Percentiles rank a stretch among this genome's conserved stretches.
Evolutionary conservation across 2,113 vertebrate genomes (phyloP).

Genomic region (Hystrix brachyura): DNA sequence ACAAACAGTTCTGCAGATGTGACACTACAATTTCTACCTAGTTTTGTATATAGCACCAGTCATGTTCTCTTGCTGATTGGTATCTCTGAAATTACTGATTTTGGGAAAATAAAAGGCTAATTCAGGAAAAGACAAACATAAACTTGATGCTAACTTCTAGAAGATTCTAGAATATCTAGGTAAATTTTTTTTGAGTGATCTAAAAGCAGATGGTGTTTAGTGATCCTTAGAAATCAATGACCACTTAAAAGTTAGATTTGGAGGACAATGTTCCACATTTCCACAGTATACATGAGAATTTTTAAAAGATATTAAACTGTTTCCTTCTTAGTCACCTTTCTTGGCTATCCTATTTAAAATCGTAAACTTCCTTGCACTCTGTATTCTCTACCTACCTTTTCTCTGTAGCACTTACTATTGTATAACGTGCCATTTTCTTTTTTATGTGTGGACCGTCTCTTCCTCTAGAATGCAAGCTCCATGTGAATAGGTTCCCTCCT

Average conservation of each 20-base stretch:
- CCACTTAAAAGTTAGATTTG: background rate
- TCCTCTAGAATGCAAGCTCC: background rate
- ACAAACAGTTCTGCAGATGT: constrained; percentile 1
- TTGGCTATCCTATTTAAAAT: background rate
- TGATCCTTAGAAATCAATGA: constrained; percentile 50
- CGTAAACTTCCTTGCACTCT: background rate
- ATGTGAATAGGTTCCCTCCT: background rate
- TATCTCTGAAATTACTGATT: constrained; percentile 28
- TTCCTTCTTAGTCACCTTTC: background rate
- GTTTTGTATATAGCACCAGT: background rate
- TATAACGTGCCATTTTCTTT: background rate
- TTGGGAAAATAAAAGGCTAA: constrained; percentile 37
- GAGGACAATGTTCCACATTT: background rate
- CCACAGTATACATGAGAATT: background rate
- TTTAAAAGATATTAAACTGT: background rate
- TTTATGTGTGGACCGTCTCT: background rate
- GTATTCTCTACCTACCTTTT: background rate
- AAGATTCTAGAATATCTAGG: constrained; percentile 17
- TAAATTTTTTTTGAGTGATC: constrained; percentile 16
- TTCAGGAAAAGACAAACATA: constrained; percentile 30
- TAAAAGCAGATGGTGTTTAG: background rate
- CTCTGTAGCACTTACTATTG: background rate
- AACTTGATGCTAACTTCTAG: constrained; percentile 12
- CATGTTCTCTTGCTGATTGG: background rate
- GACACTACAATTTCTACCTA: background rate